These are phyloP conservation scores for Sitophilus oryzae DNA, from an alignment of 1,140 invertebrate species.

Conservation along the genomic window DNA sequence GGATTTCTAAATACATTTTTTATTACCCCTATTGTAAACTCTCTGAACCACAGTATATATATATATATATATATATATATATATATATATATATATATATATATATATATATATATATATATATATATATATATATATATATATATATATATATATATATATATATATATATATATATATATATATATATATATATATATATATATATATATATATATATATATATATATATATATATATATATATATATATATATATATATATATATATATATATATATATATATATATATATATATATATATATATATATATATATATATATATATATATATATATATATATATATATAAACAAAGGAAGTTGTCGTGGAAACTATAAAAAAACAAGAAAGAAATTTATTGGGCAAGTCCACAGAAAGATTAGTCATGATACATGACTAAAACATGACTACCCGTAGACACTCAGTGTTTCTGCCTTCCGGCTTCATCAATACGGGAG, in stretches of 20 bases:
- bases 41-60: not conserved
- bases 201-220: constrained; percentile 5
- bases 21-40: too few relatives aligned
- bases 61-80: constrained; percentile 3
- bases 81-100: not conserved
- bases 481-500: too few relatives aligned
- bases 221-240: constrained; percentile 6
- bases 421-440: too few relatives aligned
- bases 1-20: too few relatives aligned
- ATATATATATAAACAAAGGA: too few relatives aligned
- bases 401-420: too few relatives aligned
- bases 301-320: constrained; percentile 7
- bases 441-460: too few relatives aligned
- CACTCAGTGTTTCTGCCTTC: too few relatives aligned
- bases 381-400: too few relatives aligned
- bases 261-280: constrained; percentile 9
- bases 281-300: constrained; percentile 8
- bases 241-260: constrained; percentile 10
- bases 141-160: not conserved
- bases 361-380: not conserved
- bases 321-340: constrained; percentile 5
- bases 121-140: constrained; percentile 3
- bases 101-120: constrained; percentile 4
- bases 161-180: constrained; percentile 1
- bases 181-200: not conserved